These are phyloP conservation scores for Tenthredo mesomela DNA, from an alignment of 2,888 invertebrate genomes.

Conservation along the genomic window DNA sequence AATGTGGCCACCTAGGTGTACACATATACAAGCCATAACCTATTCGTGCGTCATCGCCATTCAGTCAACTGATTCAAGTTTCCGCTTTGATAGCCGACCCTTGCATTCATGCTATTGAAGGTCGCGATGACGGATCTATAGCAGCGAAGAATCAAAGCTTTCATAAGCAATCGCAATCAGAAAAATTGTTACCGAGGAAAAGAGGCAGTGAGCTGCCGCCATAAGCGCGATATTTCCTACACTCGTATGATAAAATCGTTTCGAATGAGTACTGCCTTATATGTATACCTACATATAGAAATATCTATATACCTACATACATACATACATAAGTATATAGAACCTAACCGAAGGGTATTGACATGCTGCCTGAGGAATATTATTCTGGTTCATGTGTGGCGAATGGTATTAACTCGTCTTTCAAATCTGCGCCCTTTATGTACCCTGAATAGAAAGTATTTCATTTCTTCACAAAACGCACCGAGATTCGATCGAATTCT, in stretches of 20 bases:
- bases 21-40: constrained; percentile 27
- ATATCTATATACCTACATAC: not conserved
- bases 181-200: constrained; percentile 23
- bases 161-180: constrained; percentile 49
- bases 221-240: not conserved
- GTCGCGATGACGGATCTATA: constrained; percentile 50
- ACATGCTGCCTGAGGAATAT: constrained; percentile 40
- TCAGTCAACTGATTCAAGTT: constrained; percentile 63
- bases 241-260: constrained; percentile 37
- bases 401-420: constrained; percentile 47
- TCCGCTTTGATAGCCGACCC: constrained; percentile 57
- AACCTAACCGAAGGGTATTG: constrained; percentile 22
- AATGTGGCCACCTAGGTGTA: not conserved
- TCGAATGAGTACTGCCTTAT: constrained; percentile 25
- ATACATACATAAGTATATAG: not conserved
- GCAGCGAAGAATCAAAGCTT: constrained; percentile 45
- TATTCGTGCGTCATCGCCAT: constrained; percentile 56
- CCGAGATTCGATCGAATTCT: constrained; percentile 38
- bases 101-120: constrained; percentile 40
- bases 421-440: constrained; percentile 46
- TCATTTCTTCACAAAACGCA: constrained; percentile 40
- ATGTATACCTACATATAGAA: not conserved
- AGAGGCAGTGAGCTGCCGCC: constrained; percentile 11
- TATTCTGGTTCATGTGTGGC: constrained; percentile 40
- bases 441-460: constrained; percentile 47